These are phyloP conservation scores for Megaceryle alcyon DNA, from an alignment of 2,797 vertebrate species.

Conservation along the genomic window DNA sequence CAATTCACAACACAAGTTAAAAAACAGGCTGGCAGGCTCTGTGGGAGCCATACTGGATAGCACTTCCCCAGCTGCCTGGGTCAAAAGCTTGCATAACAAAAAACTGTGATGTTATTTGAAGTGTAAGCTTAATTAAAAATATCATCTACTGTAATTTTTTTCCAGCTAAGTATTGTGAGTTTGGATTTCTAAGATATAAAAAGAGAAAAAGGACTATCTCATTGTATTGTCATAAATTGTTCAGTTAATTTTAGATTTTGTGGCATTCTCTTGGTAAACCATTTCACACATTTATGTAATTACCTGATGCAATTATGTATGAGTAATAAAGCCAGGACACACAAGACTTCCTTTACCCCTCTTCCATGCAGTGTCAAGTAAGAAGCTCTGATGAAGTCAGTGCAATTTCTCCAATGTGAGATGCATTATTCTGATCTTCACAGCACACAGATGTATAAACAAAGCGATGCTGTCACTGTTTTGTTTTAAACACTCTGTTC, in stretches of 20 bases:
- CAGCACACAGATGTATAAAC: background rate
- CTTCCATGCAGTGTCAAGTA: background rate
- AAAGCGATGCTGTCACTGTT: background rate
- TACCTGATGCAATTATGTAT: background rate
- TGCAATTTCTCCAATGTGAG: background rate
- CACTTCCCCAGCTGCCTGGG: slow-evolving; percentile 26
- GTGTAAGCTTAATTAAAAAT: background rate
- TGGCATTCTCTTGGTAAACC: background rate
- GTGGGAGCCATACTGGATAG: slow-evolving; percentile 2
- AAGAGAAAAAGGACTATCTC: background rate
- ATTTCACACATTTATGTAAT: background rate
- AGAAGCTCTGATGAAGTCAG: background rate
- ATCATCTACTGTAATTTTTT: background rate
- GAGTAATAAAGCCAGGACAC: background rate
- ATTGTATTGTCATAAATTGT: background rate
- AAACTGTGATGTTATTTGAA: slow-evolving; percentile 16
- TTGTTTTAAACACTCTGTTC: background rate
- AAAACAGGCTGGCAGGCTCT: slow-evolving; percentile 44
- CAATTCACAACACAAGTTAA: background rate
- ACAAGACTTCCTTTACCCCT: background rate
- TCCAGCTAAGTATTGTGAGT: background rate
- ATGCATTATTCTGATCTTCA: background rate
- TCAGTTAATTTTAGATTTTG: slow-evolving; percentile 34
- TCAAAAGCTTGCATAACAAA: background rate
- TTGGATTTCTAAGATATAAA: background rate